Base-by-base conservation (phyloP, 2,113 vertebrate genomes). In the Nyctibius bracteatus region DNA sequence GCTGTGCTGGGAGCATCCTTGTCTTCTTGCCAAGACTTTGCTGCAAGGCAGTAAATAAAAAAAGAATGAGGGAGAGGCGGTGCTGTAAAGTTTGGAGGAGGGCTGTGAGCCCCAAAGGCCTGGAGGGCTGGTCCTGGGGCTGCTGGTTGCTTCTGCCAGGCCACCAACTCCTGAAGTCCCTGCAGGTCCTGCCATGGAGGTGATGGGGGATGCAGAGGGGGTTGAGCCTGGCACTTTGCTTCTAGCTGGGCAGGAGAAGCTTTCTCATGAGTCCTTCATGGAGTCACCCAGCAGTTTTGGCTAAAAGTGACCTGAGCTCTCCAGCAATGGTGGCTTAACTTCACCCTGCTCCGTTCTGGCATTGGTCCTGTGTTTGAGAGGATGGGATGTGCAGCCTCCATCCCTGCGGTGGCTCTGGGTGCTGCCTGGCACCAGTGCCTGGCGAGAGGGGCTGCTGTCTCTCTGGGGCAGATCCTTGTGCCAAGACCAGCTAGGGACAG, bases 381-480 rank as follows among this genome's bases (percentile, higher is more conserved):
- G 39, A 11, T 25, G 1, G 3, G 7, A 2, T 39, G 5, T 27
- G n/a, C 4, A 1, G 11, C 17, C 31, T 2, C 13, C 5, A 2
- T 62, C 39, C 35, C 44, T 31, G 7, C 2, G 8, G 33, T 16
- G 39, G 9, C n/a, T 62, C 35, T 3, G 33, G 85, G 39, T 75
- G 77, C 67, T 11, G 33, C 43, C 52, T 54, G n/a, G 24, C 17
- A 6, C 51, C 1, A 67, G 17, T 3, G 6, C 33, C 20, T 1
- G 8, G 9, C 0, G 14, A 51, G 61, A 74, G 30, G 51, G 44
- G 55, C 77, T 39, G 22, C 39, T 3, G 2, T 10, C 25, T 24
- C 5, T 31, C 35, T 0, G 4, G 73, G 66, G 10, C 43, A 35
- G 10, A 35, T 9, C 39, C 21, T 20, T 12, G 74, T 84, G 47